These are phyloP conservation scores for Cryptops parisi DNA, from an alignment of 2,888 invertebrate species.

Conservation along the genomic window DNA sequence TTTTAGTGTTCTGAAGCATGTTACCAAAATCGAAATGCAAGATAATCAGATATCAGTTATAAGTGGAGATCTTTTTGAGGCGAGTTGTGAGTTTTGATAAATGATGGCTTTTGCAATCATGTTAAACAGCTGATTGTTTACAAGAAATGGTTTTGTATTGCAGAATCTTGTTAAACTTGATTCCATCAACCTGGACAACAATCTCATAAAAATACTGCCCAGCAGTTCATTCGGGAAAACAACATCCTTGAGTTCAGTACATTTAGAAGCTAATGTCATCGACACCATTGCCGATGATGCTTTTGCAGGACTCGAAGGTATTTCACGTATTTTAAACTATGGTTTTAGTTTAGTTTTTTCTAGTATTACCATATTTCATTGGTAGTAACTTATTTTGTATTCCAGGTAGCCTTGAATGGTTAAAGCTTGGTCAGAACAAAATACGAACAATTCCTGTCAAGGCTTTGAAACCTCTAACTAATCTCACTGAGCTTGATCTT, in stretches of 20 bases:
- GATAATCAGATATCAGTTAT: slow-evolving; percentile 21
- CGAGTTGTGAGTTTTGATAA: background rate
- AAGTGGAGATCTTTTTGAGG: slow-evolving; percentile 4
- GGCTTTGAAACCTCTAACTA: slow-evolving; percentile 64
- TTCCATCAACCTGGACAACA: slow-evolving; percentile 70
- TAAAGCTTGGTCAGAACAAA: slow-evolving; percentile 76
- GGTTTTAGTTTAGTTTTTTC: too few relatives aligned
- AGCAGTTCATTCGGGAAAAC: slow-evolving; percentile 60
- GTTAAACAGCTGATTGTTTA: too few relatives aligned
- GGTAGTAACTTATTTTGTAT: slow-evolving; percentile 20
- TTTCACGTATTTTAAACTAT: background rate
- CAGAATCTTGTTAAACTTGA: slow-evolving; percentile 59
- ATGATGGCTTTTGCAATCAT: background rate
- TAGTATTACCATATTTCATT: too few relatives aligned
- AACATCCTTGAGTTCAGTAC: slow-evolving; percentile 66
- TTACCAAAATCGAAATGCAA: slow-evolving; percentile 21
- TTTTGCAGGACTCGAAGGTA: slow-evolving; percentile 49
- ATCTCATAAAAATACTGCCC: slow-evolving; percentile 61
- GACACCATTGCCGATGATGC: slow-evolving; percentile 62
- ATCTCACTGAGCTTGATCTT: slow-evolving; percentile 73
- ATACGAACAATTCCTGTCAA: slow-evolving; percentile 71
- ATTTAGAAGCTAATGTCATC: slow-evolving; percentile 75
- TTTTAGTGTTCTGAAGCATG: slow-evolving; percentile 5
- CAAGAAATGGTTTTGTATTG: too few relatives aligned
- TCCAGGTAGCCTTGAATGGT: slow-evolving; percentile 73